Evolutionary conservation across 2,113 vertebrate genomes (phyloP), one percentile per base, ranked within the genome.

Genomic region (Hemicordylus capensis): DNA sequence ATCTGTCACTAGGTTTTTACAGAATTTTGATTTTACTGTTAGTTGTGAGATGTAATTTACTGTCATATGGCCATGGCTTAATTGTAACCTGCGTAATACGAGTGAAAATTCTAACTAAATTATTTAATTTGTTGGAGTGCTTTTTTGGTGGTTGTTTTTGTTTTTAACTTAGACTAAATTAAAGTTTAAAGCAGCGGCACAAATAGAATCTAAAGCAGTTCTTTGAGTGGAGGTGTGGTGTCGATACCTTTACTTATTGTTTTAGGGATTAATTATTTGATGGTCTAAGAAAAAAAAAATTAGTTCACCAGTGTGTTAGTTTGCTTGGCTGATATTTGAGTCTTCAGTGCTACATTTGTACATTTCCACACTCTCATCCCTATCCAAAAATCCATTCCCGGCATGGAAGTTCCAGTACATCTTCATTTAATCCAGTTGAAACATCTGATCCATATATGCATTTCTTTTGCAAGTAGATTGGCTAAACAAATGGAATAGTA

Each of bases 11-110:
- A 84, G 39, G n/a, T 92, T 91, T 81, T 93, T 92, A 90, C 90
- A 84, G 80, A 90, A 94, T 88, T 93, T 94, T 94, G 91, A 90
- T 91, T 94, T 94, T 92, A 93, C 90, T 91, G 89, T 86, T 89
- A 93, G 90, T 88, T 90, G 89, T 1, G 11, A 89, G 83, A 19
- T 80, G 84, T 85, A 80, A 80, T 92, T 94, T 93, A 91, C 93
- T 93, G 89, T 92, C 89, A 90, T 76, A 88, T 89, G 85, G 90
- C 91, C 94, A 92, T 87, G 91, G 90, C 92, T 63, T 94, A 91
- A 90, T 85, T 94, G 94, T 94, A 94, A 91, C 89, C 85, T 90
- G 88, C 84, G 34, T 87, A 94, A 94, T 92, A 93, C 89, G 91
- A 75, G 66, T 0, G 0, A 78, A 88, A 80, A 69, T 92, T 94